phyloP scores from a whole-genome alignment of 2,888 invertebrate genomes.

The Amiota minor region DNA sequence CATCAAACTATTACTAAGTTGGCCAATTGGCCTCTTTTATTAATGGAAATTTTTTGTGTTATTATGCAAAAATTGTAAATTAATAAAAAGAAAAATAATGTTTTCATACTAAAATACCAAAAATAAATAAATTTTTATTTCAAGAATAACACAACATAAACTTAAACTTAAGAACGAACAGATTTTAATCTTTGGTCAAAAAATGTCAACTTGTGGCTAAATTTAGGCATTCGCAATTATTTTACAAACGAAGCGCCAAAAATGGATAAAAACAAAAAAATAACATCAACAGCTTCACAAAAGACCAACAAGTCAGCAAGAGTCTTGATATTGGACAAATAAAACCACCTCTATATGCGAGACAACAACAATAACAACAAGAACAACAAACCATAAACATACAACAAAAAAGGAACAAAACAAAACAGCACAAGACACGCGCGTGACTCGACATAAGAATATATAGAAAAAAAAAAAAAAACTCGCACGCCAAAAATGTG shows the following conservation, averaged over 20 bases:
- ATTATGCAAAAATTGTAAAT: slow-evolving; percentile 6
- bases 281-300: not conserved
- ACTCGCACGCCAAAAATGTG: slow-evolving; percentile 16
- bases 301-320: slow-evolving; percentile 3
- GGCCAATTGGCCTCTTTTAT: too few relatives aligned
- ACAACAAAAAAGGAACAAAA: slow-evolving; percentile 12
- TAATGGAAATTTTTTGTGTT: too few relatives aligned
- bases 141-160: not conserved
- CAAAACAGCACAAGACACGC: slow-evolving; percentile 32
- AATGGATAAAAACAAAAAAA: slow-evolving; percentile 24
- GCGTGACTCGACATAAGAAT: slow-evolving; percentile 40
- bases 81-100: not conserved
- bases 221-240: slow-evolving; percentile 31
- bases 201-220: slow-evolving; percentile 35
- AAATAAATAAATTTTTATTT: slow-evolving; percentile 7
- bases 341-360: not conserved
- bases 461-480: slow-evolving; percentile 5
- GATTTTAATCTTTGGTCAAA: slow-evolving; percentile 38
- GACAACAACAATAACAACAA: slow-evolving; percentile 7
- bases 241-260: slow-evolving; percentile 36
- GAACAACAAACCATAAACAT: slow-evolving; percentile 8
- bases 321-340: slow-evolving; percentile 1
- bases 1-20: too few relatives aligned
- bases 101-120: not conserved
- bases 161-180: slow-evolving; percentile 26